A percentile compares a stretch with the other conserved stretches of the same genome.
These are phyloP conservation scores for Phycodurus eques DNA, from an alignment of 2,113 vertebrate genomes.

Conservation along the genomic window DNA sequence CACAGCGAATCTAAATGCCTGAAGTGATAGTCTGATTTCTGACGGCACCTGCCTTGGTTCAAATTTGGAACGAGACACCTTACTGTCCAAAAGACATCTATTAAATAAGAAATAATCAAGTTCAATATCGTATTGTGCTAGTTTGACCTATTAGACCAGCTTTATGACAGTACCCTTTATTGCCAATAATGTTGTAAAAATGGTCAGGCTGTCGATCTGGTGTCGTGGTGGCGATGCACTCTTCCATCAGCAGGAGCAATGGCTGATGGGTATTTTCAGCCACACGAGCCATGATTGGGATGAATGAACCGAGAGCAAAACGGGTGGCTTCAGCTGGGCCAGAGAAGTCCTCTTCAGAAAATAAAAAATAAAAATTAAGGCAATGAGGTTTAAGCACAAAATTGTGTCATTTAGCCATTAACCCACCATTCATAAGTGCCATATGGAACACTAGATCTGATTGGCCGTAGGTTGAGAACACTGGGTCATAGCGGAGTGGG, in stretches of 20 bases:
- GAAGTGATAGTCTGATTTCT: constrained; percentile 60
- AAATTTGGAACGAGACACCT: constrained; percentile 60
- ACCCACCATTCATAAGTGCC: constrained; percentile 69
- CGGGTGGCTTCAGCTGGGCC: constrained; percentile 44
- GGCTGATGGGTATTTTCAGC: constrained; percentile 55
- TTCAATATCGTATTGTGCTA: neutral
- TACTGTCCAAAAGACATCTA: constrained; percentile 76
- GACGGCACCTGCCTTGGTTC: constrained; percentile 47
- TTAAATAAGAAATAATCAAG: neutral
- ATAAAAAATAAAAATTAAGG: neutral
- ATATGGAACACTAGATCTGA: constrained; percentile 60
- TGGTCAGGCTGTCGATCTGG: constrained; percentile 26
- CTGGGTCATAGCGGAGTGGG: constrained; percentile 45
- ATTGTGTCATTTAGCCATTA: neutral
- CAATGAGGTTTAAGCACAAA: neutral
- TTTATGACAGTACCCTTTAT: constrained; percentile 65
- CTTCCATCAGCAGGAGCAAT: constrained; percentile 68
- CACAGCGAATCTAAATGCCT: constrained; percentile 70
- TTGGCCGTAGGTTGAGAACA: constrained; percentile 41
- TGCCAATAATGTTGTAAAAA: constrained; percentile 66
- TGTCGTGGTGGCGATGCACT: constrained; percentile 63
- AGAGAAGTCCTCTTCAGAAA: constrained; percentile 65
- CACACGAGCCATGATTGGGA: constrained; percentile 68
- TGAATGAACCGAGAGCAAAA: constrained; percentile 70
- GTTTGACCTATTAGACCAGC: neutral